Evolutionary conservation across 1,140 invertebrate species (phyloP).

Genomic region (Atopsyche davidsoni): DNA sequence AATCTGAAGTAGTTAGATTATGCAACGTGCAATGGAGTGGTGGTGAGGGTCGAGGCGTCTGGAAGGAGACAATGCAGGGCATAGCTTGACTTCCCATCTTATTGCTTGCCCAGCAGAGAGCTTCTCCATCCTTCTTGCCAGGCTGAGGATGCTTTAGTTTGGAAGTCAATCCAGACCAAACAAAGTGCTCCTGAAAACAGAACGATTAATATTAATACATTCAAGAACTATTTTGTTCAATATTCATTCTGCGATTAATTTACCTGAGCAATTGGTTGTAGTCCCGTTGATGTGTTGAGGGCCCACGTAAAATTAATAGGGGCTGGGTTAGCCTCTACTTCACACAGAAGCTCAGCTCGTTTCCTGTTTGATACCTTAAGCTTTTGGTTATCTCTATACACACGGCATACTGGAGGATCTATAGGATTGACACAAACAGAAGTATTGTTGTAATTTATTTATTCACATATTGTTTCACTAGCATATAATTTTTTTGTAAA

Average conservation of each 20-base stretch:
- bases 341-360: conserved; percentile 6
- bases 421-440: conserved; percentile 4
- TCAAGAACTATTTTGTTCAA: too few relatives aligned
- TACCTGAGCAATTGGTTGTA: conserved; percentile 13
- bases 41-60: conserved; percentile 1
- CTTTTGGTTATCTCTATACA: conserved; percentile 10
- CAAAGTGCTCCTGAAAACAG: conserved; percentile 23
- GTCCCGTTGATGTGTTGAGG: conserved; percentile 6
- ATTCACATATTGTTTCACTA: too few relatives aligned
- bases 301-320: conserved; percentile 13
- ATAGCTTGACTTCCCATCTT: conserved; percentile 11
- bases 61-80: conserved; percentile 5
- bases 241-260: background rate
- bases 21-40: conserved; percentile 13
- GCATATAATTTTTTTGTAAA: too few relatives aligned
- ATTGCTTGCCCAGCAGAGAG: conserved; percentile 17
- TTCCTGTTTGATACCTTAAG: conserved; percentile 10
- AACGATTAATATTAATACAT: too few relatives aligned
- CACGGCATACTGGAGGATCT: conserved; percentile 22
- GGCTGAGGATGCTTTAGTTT: background rate
- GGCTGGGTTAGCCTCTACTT: conserved; percentile 14
- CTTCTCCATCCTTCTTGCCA: conserved; percentile 9
- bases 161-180: conserved; percentile 17
- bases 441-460: too few relatives aligned
- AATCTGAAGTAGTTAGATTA: conserved; percentile 11